Evolutionary conservation across 2,113 vertebrate genomes (phyloP).

Genomic region (Coptodon rendalli): DNA sequence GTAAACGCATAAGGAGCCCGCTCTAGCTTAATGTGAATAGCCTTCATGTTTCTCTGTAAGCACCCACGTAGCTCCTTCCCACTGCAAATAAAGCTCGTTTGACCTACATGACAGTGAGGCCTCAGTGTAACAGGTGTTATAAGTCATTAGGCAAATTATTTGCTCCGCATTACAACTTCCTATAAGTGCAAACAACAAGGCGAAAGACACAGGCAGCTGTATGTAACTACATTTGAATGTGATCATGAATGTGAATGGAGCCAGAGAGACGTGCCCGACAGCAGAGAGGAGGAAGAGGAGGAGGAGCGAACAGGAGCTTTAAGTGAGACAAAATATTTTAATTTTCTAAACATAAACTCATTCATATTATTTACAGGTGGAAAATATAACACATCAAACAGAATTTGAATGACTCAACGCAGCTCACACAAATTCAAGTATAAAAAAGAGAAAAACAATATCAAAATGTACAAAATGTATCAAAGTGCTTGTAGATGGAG

Average conservation of each 20-base stretch:
- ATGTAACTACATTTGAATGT: constrained; percentile 22
- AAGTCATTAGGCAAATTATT: constrained; percentile 48
- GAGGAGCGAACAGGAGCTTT: not conserved
- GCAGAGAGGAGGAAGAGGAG: not conserved
- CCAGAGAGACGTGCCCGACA: not conserved
- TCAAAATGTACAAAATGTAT: constrained; percentile 59
- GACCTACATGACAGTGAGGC: not conserved
- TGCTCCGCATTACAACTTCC: constrained; percentile 33
- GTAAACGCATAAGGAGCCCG: constrained; percentile 14
- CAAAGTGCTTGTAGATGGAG: constrained; percentile 65
- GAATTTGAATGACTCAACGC: not conserved
- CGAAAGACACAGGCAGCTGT: constrained; percentile 14
- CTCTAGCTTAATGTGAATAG: not conserved
- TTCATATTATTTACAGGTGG: constrained; percentile 61
- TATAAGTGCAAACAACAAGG: constrained; percentile 21
- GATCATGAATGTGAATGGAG: constrained; percentile 36
- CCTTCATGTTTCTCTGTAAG: constrained; percentile 22
- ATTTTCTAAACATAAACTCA: constrained; percentile 62
- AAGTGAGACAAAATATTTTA: constrained; percentile 67
- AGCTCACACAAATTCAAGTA: constrained; percentile 20
- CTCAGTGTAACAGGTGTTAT: not conserved
- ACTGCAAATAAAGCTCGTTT: constrained; percentile 26
- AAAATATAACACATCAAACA: constrained; percentile 51
- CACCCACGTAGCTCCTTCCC: constrained; percentile 24
- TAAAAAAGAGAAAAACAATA: not conserved